Conservation (phyloP, 53 echinoderm and acorn worm genomes). For the Echinarachnius parma region DNA sequence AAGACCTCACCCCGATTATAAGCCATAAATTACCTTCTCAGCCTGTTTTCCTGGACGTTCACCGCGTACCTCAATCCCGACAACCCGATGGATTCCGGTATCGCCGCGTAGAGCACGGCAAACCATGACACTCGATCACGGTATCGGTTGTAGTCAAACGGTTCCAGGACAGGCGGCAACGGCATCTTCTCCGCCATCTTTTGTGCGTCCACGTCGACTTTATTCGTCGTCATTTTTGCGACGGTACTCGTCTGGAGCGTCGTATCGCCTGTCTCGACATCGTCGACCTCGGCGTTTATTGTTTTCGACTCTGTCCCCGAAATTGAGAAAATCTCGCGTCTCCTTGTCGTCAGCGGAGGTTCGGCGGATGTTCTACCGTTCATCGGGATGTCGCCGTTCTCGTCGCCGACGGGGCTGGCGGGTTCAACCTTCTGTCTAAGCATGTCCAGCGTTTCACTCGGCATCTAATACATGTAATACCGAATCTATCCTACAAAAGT, state of each 20-base stretch:
- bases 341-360: neutral
- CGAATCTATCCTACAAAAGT: too few relatives aligned
- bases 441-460: constrained; percentile 5
- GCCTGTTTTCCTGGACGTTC: constrained; percentile 4
- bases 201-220: neutral
- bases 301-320: neutral
- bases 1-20: too few relatives aligned
- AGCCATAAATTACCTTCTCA: constrained; percentile 40
- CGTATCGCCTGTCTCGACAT: neutral
- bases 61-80: constrained; percentile 30
- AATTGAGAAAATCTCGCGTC: neutral
- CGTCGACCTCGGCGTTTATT: neutral
- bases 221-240: neutral
- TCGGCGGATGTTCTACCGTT: neutral
- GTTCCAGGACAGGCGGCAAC: neutral
- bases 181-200: neutral
- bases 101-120: constrained; percentile 10
- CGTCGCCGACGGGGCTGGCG: constrained; percentile 3
- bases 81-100: constrained; percentile 19
- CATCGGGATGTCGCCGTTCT: constrained; percentile 3
- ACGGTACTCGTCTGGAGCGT: neutral
- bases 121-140: constrained; percentile 31
- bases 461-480: too few relatives aligned
- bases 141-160: constrained; percentile 7
- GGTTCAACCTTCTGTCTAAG: constrained; percentile 19